Conservation (phyloP, 2,797 vertebrate genomes). For the Dryobates pubescens region DNA sequence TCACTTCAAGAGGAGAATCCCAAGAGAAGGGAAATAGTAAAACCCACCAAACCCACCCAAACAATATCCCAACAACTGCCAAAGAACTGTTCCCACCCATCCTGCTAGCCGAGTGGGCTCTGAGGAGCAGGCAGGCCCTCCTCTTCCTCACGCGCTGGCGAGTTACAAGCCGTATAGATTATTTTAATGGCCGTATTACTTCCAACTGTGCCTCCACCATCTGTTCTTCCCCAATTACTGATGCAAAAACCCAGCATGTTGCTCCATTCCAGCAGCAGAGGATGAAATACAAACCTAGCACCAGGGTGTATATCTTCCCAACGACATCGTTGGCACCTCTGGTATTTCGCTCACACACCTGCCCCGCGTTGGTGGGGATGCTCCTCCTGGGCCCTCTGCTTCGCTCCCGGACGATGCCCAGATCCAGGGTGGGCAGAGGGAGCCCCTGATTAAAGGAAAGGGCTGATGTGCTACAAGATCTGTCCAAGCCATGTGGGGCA, state of each 20-base stretch:
- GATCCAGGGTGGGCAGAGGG: not conserved
- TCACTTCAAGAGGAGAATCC: not conserved
- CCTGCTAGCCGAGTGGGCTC: not conserved
- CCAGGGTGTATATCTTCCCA: slow-evolving; percentile 74
- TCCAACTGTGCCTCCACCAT: slow-evolving; percentile 76
- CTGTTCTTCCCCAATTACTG: slow-evolving; percentile 81
- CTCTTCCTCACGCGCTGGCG: slow-evolving; percentile 54
- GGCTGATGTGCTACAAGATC: not conserved
- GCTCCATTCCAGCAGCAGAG: slow-evolving; percentile 78
- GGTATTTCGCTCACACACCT: slow-evolving; percentile 3
- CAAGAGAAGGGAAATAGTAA: not conserved
- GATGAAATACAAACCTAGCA: slow-evolving; percentile 76
- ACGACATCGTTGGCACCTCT: slow-evolving; percentile 70
- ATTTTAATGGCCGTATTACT: slow-evolving; percentile 79
- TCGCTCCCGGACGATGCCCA: rapidly evolving
- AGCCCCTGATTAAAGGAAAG: not conserved
- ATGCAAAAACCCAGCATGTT: slow-evolving; percentile 80
- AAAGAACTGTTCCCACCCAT: not conserved
- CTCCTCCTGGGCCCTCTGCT: not conserved
- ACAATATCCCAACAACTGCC: not conserved
- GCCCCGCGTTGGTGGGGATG: not conserved
- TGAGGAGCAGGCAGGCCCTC: not conserved
- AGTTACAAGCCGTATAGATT: slow-evolving; percentile 79
- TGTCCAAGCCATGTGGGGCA: not conserved
- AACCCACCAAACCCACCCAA: not conserved